These are phyloP conservation scores for Pantelozetes paolii DNA, from an alignment of 2,888 invertebrate species.

Conservation along the genomic window DNA sequence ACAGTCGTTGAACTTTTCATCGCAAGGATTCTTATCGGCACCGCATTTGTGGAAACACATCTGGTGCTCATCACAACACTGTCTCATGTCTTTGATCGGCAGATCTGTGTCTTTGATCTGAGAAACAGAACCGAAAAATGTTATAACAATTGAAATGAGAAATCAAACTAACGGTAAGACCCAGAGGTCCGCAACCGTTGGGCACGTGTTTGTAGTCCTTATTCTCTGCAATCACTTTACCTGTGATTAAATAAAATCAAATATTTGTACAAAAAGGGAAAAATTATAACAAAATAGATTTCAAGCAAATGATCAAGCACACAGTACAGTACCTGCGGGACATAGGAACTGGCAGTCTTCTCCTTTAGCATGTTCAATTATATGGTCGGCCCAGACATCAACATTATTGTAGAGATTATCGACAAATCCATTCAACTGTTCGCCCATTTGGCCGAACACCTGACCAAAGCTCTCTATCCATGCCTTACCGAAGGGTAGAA, in stretches of 20 bases:
- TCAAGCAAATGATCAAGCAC: too few relatives aligned
- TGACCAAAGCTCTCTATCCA: conserved; percentile 35
- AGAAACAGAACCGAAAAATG: background rate
- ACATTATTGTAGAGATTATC: conserved; percentile 35
- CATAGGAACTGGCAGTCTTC: conserved; percentile 38
- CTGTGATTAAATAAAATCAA: background rate
- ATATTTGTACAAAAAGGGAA: too few relatives aligned
- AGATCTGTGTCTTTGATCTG: conserved; percentile 38
- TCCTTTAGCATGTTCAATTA: conserved; percentile 38
- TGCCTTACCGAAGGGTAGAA: conserved; percentile 27
- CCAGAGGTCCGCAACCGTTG: conserved; percentile 32
- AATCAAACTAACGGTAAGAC: conserved; percentile 27
- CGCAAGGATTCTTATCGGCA: conserved; percentile 32
- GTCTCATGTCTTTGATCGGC: conserved; percentile 36
- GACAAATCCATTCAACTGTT: conserved; percentile 32
- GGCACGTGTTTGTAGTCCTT: background rate
- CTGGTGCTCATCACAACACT: conserved; percentile 38
- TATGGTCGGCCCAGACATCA: conserved; percentile 36
- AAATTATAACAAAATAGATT: too few relatives aligned
- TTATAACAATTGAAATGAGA: conserved; percentile 4
- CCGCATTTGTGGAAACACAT: conserved; percentile 35
- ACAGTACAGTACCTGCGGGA: too few relatives aligned
- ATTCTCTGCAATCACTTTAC: background rate
- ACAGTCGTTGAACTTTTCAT: conserved; percentile 32
- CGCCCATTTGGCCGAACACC: conserved; percentile 22